Conservation (phyloP, 2,888 invertebrate species). For the Drosophila siamana region DNA sequence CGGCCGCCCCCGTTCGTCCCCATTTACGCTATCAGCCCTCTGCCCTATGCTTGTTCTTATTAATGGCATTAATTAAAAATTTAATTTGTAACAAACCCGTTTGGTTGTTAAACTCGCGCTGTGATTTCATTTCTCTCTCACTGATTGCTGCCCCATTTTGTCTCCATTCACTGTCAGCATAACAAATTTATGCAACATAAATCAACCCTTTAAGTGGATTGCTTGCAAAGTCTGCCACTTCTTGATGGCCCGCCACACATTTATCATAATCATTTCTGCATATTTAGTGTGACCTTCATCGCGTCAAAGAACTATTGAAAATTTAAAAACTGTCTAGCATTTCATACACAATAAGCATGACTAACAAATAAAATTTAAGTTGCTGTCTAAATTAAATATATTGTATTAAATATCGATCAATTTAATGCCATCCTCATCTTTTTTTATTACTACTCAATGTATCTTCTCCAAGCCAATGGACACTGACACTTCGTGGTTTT, state of each 20-base stretch:
- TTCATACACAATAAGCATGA: too few relatives aligned
- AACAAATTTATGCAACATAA: slow-evolving; percentile 39
- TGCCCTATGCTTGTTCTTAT: slow-evolving; percentile 38
- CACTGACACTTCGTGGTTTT: slow-evolving; percentile 3
- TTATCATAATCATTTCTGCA: slow-evolving; percentile 35
- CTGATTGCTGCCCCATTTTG: slow-evolving; percentile 11
- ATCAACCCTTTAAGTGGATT: slow-evolving; percentile 35
- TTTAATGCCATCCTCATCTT: too few relatives aligned
- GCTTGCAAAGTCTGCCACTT: slow-evolving; percentile 18
- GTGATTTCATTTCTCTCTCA: slow-evolving; percentile 25
- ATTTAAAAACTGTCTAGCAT: slow-evolving; percentile 5
- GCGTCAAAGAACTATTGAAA: not conserved
- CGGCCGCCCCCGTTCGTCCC: slow-evolving; percentile 8
- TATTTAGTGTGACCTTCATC: slow-evolving; percentile 4
- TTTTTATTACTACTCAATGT: too few relatives aligned
- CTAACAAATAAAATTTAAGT: too few relatives aligned
- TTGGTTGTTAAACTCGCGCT: slow-evolving; percentile 42
- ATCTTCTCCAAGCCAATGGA: too few relatives aligned
- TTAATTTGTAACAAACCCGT: slow-evolving; percentile 67
- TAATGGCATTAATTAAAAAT: slow-evolving; percentile 81
- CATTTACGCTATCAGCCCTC: slow-evolving; percentile 5
- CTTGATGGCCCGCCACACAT: slow-evolving; percentile 14
- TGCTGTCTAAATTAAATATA: too few relatives aligned
- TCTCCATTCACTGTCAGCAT: slow-evolving; percentile 5
- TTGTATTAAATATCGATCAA: too few relatives aligned